phyloP scores from a whole-genome alignment of 2,888 invertebrate species.

The Agrotis segetum region DNA sequence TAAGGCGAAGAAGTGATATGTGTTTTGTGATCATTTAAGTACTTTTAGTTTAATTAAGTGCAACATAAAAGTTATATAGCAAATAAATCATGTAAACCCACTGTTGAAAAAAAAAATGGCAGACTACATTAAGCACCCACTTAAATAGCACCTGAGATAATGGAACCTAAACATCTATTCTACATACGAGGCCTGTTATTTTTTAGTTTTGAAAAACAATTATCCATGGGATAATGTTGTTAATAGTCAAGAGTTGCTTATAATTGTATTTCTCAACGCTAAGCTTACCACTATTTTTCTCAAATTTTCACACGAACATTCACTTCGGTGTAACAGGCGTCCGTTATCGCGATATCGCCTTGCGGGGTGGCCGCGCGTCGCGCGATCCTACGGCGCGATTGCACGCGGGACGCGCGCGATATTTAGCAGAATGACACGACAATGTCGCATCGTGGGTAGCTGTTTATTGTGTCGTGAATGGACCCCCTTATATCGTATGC shows the following conservation, averaged over 20 bases:
- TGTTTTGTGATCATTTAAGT: constrained; percentile 71
- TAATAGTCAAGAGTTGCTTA: too few species aligned
- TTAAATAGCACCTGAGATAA: too few species aligned
- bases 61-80: constrained; percentile 82
- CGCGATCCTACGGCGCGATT: constrained; percentile 76
- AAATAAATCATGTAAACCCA: constrained; percentile 78
- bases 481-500: constrained; percentile 65
- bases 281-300: background rate
- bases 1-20: constrained; percentile 91
- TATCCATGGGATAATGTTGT: too few species aligned
- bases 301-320: constrained; percentile 23
- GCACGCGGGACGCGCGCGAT: constrained; percentile 75
- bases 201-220: too few species aligned
- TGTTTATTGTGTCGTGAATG: constrained; percentile 73
- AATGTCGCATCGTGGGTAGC: constrained; percentile 77
- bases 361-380: constrained; percentile 82
- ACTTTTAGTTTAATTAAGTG: constrained; percentile 74
- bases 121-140: too few species aligned
- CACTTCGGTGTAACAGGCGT: constrained; percentile 64
- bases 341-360: constrained; percentile 72
- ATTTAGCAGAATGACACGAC: constrained; percentile 82
- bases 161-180: too few species aligned
- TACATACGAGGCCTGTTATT: too few species aligned
- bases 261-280: too few species aligned
- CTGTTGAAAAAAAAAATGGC: too few species aligned